phyloP scores from a whole-genome alignment of 2,888 invertebrate species.

The Caenorhabditis doughertyi region DNA sequence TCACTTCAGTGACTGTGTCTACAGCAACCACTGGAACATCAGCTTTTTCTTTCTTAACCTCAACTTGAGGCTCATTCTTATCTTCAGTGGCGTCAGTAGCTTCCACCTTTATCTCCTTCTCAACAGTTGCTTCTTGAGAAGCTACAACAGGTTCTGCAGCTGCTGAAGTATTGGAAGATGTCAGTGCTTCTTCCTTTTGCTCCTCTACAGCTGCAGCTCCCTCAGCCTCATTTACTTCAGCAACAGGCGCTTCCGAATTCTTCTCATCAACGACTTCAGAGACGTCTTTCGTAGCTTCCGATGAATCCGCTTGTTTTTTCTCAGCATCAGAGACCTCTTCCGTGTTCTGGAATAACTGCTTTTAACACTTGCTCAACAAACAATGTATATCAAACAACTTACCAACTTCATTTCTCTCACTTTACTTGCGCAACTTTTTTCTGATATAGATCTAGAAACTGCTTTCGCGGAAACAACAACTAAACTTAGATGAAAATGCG shows the following conservation, averaged over 20 bases:
- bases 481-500: too few species aligned
- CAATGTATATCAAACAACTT: too few species aligned
- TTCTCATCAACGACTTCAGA: slow-evolving; percentile 20
- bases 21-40: too few species aligned
- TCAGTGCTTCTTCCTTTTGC: slow-evolving; percentile 18
- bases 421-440: too few species aligned
- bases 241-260: not conserved
- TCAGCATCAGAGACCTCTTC: slow-evolving; percentile 32
- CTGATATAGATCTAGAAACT: too few species aligned
- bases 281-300: not conserved
- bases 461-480: too few species aligned
- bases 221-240: not conserved
- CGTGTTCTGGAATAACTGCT: not conserved
- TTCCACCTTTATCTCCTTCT: not conserved
- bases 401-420: not conserved
- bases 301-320: not conserved
- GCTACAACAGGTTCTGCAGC: too few species aligned
- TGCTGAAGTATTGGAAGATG: too few species aligned
- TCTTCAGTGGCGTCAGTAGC: not conserved
- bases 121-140: not conserved
- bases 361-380: too few species aligned
- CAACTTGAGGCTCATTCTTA: not conserved
- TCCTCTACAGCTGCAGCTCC: not conserved
- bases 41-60: slow-evolving; percentile 37
- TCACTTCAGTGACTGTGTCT: not conserved